phyloP scores from a whole-genome alignment of 2,797 vertebrate species.

The Enteromius paludinosus region DNA sequence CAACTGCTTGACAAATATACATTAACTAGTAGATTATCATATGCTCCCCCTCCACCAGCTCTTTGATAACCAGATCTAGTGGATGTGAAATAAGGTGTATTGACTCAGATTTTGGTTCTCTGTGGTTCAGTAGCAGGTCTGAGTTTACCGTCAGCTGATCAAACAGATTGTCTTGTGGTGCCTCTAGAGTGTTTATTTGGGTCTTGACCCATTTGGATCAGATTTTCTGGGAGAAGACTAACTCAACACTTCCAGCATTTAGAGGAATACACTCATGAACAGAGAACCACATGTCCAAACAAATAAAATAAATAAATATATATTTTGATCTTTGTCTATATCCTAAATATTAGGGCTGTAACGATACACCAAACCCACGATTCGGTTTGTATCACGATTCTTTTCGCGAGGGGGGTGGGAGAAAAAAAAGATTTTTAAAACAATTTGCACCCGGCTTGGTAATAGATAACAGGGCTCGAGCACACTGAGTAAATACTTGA shows the following conservation, averaged over 20 bases:
- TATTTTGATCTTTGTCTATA: background rate
- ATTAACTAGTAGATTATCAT: background rate
- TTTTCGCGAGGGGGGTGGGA: too few relatives aligned
- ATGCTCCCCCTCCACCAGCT: background rate
- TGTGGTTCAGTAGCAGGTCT: background rate
- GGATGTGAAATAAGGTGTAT: background rate
- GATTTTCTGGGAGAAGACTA: slow-evolving; percentile 16
- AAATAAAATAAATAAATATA: background rate
- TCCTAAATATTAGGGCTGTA: background rate
- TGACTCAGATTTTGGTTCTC: slow-evolving; percentile 3
- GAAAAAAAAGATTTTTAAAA: too few relatives aligned
- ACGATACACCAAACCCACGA: too few relatives aligned
- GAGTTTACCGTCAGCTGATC: slow-evolving; percentile 4
- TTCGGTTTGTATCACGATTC: too few relatives aligned
- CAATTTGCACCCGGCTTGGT: too few relatives aligned
- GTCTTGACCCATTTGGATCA: slow-evolving; percentile 49
- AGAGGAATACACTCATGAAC: background rate
- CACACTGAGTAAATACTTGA: too few relatives aligned
- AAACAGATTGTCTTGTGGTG: background rate
- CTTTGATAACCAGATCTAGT: background rate
- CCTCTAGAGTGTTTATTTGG: slow-evolving; percentile 25
- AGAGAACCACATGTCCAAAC: background rate
- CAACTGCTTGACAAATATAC: background rate
- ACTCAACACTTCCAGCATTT: background rate
- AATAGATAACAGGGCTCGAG: too few relatives aligned